Evolutionary conservation across 1,140 invertebrate species (phyloP).

Genomic region (Lucilia cuprina): DNA sequence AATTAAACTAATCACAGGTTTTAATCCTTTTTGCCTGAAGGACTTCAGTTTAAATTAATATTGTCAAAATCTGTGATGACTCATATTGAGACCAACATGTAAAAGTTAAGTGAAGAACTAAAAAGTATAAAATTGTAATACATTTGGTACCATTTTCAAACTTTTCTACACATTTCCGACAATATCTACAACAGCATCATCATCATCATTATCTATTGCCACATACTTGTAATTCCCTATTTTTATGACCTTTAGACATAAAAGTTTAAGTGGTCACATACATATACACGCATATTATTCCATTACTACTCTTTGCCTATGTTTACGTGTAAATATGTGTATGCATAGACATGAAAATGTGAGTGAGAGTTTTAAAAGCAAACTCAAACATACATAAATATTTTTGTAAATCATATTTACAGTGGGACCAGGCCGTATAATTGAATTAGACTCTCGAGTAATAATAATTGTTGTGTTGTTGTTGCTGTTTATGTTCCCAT

Average conservation of each 20-base stretch:
- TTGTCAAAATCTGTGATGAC: too few relatives aligned
- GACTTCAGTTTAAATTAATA: too few relatives aligned
- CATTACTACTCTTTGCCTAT: neutral
- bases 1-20: too few relatives aligned
- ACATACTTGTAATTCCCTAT: slow-evolving; percentile 19
- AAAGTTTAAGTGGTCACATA: slow-evolving; percentile 24
- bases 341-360: neutral
- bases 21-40: too few relatives aligned
- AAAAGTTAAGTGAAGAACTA: too few relatives aligned
- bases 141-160: too few relatives aligned
- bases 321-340: neutral
- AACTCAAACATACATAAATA: neutral
- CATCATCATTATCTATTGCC: neutral
- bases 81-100: too few relatives aligned
- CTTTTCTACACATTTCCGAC: too few relatives aligned
- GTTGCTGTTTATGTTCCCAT: neutral
- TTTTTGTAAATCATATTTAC: slow-evolving; percentile 28
- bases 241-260: slow-evolving; percentile 33
- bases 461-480: neutral
- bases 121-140: too few relatives aligned
- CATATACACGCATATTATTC: neutral
- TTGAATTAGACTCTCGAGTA: slow-evolving; percentile 21
- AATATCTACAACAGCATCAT: neutral
- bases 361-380: neutral
- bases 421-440: slow-evolving; percentile 17